Conservation (phyloP, 2,797 vertebrate species). For the Rhinophrynus dorsalis region DNA sequence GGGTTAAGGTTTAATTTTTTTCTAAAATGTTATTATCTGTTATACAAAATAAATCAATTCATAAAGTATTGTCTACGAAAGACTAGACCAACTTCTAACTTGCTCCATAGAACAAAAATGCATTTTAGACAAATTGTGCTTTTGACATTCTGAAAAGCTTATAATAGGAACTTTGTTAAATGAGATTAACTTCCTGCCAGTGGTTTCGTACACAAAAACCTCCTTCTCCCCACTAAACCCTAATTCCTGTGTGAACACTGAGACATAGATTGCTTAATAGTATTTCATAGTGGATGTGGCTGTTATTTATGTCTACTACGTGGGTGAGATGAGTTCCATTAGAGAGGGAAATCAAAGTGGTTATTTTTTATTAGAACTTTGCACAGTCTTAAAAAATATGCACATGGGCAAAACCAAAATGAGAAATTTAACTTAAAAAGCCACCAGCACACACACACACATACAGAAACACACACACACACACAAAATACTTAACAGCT, state of each 20-base stretch:
- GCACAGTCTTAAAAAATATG: no score
- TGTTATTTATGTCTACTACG: constrained; percentile 34
- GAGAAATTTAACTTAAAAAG: no score
- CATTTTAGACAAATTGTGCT: constrained; percentile 35
- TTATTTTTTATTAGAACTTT: constrained; percentile 18
- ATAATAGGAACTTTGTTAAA: constrained; percentile 41
- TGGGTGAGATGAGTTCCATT: constrained; percentile 15
- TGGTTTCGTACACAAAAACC: constrained; percentile 37
- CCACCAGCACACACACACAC: no score
- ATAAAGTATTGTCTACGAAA: not conserved
- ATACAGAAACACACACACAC: no score
- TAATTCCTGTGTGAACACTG: constrained; percentile 20
- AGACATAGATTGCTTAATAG: constrained; percentile 25
- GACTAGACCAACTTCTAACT: constrained; percentile 3
- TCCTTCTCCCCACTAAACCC: constrained; percentile 28
- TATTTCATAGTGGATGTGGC: constrained; percentile 43
- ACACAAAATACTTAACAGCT: no score
- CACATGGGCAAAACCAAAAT: no score
- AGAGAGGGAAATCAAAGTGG: constrained; percentile 1
- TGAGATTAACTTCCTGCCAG: constrained; percentile 27
- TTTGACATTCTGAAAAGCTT: constrained; percentile 36
- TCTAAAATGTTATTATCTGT: no score
- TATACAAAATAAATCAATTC: constrained; percentile 11
- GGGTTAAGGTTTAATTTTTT: no score
- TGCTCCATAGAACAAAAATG: constrained; percentile 16